Conservation (phyloP, 1,140 invertebrate genomes). For the Watersipora subatra region DNA sequence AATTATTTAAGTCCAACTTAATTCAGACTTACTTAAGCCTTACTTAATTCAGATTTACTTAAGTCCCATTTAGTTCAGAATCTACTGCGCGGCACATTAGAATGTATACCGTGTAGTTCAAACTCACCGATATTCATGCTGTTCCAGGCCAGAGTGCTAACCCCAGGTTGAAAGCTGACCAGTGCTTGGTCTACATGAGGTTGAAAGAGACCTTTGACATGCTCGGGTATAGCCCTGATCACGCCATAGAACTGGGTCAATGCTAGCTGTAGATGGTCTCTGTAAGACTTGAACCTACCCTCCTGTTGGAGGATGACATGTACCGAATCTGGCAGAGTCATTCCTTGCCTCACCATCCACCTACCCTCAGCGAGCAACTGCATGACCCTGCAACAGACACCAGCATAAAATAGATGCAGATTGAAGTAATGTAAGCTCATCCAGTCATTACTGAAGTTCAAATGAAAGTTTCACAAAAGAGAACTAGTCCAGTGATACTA, state of each 20-base stretch:
- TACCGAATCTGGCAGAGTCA: slow-evolving; percentile 33
- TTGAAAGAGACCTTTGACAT: slow-evolving; percentile 24
- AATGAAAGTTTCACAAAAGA: no score
- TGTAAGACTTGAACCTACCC: slow-evolving; percentile 36
- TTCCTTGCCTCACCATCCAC: slow-evolving; percentile 33
- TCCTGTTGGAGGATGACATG: slow-evolving; percentile 31
- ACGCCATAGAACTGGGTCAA: slow-evolving; percentile 26
- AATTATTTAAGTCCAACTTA: no score
- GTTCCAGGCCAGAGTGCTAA: slow-evolving; percentile 37
- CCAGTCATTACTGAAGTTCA: no score
- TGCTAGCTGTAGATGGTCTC: slow-evolving; percentile 33
- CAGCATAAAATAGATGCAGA: no score
- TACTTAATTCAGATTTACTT: no score
- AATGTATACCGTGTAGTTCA: no score
- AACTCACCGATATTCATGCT: slow-evolving; percentile 39
- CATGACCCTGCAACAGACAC: slow-evolving; percentile 23
- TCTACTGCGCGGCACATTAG: no score
- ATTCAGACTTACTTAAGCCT: no score
- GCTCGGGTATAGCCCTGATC: slow-evolving; percentile 24
- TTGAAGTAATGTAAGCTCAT: no score
- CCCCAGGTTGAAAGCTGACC: slow-evolving; percentile 33
- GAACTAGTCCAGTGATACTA: no score
- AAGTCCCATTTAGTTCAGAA: no score
- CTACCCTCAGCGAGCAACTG: slow-evolving; percentile 38
- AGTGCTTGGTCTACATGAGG: slow-evolving; percentile 27